Base-by-base conservation (phyloP, 64 coral and sea anemone species). In the Porites lutea region DNA sequence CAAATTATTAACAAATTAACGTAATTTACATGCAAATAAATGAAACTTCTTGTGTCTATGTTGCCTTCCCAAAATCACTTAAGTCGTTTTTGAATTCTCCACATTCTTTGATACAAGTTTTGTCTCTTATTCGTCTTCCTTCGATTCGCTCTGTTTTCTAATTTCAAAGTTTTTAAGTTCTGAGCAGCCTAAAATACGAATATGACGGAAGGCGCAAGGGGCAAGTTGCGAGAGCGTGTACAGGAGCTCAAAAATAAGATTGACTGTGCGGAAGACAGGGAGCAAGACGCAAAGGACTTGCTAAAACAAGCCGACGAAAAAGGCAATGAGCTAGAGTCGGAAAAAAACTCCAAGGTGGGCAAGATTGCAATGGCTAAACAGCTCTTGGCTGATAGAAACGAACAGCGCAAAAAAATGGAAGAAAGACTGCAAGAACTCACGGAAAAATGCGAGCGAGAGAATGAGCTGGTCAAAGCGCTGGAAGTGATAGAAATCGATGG, bases 201-300 rank as follows among this genome's bases (percentile, higher is more conserved):
- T 3, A 74, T 76, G 73, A 4, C 46, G 2, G 69, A 68, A 46
- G 48, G n/a, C 6, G 63, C 23, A 13, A 84, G 23, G 48, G 69
- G 2, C n/a, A 84, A 93, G 55, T 89, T 97, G 50, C 95, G 95
- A 10, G 82, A 94, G 16, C 79, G 87, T 27, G 70, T 97, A 88
- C 95, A 94, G 78, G 93, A 44, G 44, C 4, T 97, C 5, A 97
- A 94, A 65, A 77, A 97, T 13, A 94, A 88, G 65, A 97, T 94
- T 49, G 95, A 97, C 61, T 75, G 83, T 22, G 92, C 88, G 18
- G 95, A 94, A 20, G 92, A 97, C 19, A 91, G 95, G 51, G 92
- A 88, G 61, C 62, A 65, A n/a, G 77, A 84, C 7, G 95, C 95
- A 15, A 94, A 91, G 72, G 61, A 64, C 0, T 23, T 72, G 71